These are phyloP conservation scores for Lottia gigantea DNA, from an alignment of 2,888 invertebrate genomes.

Conservation along the genomic window DNA sequence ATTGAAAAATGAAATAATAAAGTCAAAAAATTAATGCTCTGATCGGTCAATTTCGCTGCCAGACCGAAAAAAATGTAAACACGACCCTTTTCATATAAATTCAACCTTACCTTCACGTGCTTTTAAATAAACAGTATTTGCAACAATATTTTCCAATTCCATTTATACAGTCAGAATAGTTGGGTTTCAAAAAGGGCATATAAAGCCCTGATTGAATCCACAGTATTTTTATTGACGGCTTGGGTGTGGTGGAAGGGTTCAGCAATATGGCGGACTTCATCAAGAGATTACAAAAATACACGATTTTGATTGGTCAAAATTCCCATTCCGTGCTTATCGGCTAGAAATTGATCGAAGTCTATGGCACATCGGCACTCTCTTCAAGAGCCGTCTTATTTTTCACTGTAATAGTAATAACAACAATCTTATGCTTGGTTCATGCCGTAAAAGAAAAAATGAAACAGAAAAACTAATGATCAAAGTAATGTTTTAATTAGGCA, in stretches of 20 bases:
- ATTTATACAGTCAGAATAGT: constrained; percentile 48
- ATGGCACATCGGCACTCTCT: too few species aligned
- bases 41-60: too few species aligned
- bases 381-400: too few species aligned
- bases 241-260: constrained; percentile 58
- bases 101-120: constrained; percentile 65
- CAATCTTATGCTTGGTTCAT: too few species aligned
- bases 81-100: not conserved
- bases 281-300: constrained; percentile 38
- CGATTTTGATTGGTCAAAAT: constrained; percentile 48
- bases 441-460: too few species aligned
- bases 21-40: too few species aligned
- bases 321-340: constrained; percentile 18
- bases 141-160: constrained; percentile 69
- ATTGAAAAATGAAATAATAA: too few species aligned
- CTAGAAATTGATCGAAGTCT: not conserved
- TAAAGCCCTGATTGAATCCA: constrained; percentile 54
- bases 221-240: constrained; percentile 40
- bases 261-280: constrained; percentile 54
- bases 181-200: constrained; percentile 54
- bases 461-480: too few species aligned
- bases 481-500: too few species aligned
- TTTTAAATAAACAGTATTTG: constrained; percentile 68
- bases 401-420: too few species aligned
- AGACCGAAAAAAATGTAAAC: constrained; percentile 4